A percentile compares a stretch with the other conserved stretches of the same genome.
Evolutionary conservation across 2,797 vertebrate species (phyloP).

Genomic region (Prionace glauca): DNA sequence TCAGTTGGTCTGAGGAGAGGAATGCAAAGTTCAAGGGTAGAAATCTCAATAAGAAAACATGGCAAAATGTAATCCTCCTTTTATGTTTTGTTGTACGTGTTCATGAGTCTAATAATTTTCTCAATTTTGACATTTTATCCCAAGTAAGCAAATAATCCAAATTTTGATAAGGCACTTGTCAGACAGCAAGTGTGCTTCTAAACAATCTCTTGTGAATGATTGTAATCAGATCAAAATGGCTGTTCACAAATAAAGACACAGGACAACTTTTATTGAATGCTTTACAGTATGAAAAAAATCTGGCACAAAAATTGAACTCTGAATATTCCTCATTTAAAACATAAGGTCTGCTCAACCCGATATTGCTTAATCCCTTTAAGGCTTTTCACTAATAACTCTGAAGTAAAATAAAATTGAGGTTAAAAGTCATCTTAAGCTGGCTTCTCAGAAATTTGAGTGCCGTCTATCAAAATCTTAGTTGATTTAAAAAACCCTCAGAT

Average conservation of each 20-base stretch:
- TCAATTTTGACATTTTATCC: background rate
- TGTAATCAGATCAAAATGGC: background rate
- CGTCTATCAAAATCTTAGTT: background rate
- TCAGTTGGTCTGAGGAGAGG: background rate
- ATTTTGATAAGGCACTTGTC: background rate
- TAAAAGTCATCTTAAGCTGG: background rate
- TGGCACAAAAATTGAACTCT: background rate
- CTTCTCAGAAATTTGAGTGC: background rate
- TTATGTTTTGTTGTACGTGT: background rate
- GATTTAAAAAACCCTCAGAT: background rate
- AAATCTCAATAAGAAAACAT: background rate
- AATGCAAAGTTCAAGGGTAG: background rate
- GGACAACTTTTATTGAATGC: background rate
- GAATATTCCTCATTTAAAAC: conserved; percentile 26
- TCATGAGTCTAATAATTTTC: background rate
- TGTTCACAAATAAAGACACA: background rate
- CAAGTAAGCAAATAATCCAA: background rate
- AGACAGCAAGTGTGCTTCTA: background rate
- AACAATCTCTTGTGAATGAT: background rate
- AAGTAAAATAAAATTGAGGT: background rate
- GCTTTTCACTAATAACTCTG: conserved; percentile 11
- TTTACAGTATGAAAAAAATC: background rate
- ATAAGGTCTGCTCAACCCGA: background rate
- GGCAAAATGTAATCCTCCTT: background rate
- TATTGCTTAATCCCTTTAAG: background rate